Conservation (phyloP, 2,888 invertebrate genomes). For the Cephus rjabovi region DNA sequence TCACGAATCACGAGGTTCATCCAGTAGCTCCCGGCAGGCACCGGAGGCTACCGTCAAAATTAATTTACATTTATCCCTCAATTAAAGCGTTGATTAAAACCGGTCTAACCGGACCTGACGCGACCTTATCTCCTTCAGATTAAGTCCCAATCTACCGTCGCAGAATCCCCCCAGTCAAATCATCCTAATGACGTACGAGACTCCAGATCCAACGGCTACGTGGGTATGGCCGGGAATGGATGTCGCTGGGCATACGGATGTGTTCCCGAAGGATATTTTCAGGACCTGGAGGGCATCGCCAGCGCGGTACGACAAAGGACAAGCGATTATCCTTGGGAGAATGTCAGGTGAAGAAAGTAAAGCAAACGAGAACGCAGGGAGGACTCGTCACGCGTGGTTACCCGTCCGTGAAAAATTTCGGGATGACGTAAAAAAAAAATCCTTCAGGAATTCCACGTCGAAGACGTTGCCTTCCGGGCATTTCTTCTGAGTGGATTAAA, state of each 20-base stretch:
- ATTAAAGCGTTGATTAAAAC: slow-evolving; percentile 55
- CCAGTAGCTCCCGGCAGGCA: slow-evolving; percentile 17
- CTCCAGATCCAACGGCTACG: neutral
- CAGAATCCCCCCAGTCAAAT: neutral
- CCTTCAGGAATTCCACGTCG: too few relatives aligned
- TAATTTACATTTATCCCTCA: slow-evolving; percentile 49
- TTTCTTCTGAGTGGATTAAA: too few relatives aligned
- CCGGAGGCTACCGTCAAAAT: slow-evolving; percentile 28
- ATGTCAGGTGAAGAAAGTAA: neutral
- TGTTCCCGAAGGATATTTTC: neutral
- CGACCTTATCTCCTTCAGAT: slow-evolving; percentile 25
- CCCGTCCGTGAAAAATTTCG: neutral
- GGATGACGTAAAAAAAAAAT: neutral
- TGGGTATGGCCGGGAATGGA: neutral
- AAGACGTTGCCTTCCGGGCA: too few relatives aligned
- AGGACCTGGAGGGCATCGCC: neutral
- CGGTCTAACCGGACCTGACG: slow-evolving; percentile 35
- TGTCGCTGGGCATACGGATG: neutral
- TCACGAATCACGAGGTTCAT: slow-evolving; percentile 35
- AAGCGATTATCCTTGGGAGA: neutral
- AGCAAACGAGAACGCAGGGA: neutral
- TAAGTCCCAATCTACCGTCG: neutral
- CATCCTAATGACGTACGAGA: neutral
- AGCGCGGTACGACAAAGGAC: neutral
- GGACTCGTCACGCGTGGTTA: neutral